Conservation (phyloP, 1,140 invertebrate species). For the Conus betulinus region DNA sequence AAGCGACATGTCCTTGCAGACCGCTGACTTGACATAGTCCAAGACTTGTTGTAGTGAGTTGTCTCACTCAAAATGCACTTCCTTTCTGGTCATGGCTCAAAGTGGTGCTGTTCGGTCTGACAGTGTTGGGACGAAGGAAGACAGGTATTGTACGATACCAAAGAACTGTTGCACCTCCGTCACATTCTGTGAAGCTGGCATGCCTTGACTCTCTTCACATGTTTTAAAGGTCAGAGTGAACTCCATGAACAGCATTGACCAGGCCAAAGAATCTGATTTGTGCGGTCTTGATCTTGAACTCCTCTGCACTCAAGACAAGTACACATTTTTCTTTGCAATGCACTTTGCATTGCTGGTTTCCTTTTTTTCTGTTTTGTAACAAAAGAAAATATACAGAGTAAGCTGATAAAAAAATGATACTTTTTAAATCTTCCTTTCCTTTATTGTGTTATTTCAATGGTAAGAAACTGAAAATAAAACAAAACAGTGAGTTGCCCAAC, state of each 20-base stretch:
- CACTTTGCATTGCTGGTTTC: no score
- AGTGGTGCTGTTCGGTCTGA: conserved; percentile 25
- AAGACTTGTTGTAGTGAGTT: conserved; percentile 44
- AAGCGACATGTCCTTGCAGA: conserved; percentile 44
- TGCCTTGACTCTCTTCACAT: conserved; percentile 60
- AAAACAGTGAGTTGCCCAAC: no score
- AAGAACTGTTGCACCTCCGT: conserved; percentile 51
- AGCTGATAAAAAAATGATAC: no score
- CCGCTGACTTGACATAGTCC: conserved; percentile 44
- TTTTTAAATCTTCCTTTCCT: no score
- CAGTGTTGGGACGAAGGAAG: conserved; percentile 22
- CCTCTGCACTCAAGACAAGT: background rate
- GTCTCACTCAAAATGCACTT: conserved; percentile 49
- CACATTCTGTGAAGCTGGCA: conserved; percentile 13
- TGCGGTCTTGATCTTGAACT: background rate
- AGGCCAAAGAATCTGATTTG: conserved; percentile 65
- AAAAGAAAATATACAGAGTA: no score
- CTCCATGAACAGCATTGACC: conserved; percentile 68
- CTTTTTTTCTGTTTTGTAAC: no score
- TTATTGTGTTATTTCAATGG: no score
- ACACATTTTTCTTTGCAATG: no score
- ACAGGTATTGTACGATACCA: conserved; percentile 72
- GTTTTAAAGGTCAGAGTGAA: conserved; percentile 72
- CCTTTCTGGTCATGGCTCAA: conserved; percentile 42
- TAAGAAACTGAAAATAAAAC: no score